phyloP scores from a whole-genome alignment of 2,113 vertebrate species.

The Apistogramma diplotaenia region DNA sequence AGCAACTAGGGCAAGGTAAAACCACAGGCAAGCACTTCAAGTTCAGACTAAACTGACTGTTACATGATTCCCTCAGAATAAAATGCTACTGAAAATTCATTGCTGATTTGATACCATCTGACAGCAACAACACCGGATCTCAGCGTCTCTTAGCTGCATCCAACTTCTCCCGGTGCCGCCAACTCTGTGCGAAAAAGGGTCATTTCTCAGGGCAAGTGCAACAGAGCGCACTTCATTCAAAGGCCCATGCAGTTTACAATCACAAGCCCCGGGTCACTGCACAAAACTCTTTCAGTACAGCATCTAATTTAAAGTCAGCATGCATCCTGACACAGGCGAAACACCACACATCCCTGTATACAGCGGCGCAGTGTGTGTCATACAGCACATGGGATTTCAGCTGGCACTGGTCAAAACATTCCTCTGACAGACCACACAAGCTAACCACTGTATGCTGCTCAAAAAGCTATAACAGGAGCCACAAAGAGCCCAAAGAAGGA shows the following conservation, averaged over 20 bases:
- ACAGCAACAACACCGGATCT: background rate
- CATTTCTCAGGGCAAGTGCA: constrained; percentile 8
- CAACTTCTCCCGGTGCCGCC: constrained; percentile 1
- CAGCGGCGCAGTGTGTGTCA: constrained; percentile 46
- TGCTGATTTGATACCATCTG: background rate
- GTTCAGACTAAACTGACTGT: constrained; percentile 35
- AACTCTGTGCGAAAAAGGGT: background rate
- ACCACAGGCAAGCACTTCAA: constrained; percentile 52
- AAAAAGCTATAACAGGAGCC: constrained; percentile 44
- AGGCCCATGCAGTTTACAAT: constrained; percentile 2
- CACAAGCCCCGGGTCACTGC: constrained; percentile 4
- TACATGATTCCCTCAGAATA: constrained; percentile 1
- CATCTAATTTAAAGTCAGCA: constrained; percentile 40
- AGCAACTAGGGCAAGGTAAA: constrained; percentile 35
- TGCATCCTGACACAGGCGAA: constrained; percentile 29
- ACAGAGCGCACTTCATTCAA: constrained; percentile 26
- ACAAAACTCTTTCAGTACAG: constrained; percentile 29
- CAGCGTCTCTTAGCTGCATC: background rate
- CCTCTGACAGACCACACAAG: constrained; percentile 65
- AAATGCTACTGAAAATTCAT: background rate
- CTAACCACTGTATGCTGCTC: constrained; percentile 53
- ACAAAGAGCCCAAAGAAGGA: constrained; percentile 56
- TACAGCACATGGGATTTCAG: constrained; percentile 46
- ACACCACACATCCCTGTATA: constrained; percentile 20
- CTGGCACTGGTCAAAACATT: constrained; percentile 68